Evolutionary conservation across 1,140 invertebrate species (phyloP).

Genomic region (Prorops nasuta): DNA sequence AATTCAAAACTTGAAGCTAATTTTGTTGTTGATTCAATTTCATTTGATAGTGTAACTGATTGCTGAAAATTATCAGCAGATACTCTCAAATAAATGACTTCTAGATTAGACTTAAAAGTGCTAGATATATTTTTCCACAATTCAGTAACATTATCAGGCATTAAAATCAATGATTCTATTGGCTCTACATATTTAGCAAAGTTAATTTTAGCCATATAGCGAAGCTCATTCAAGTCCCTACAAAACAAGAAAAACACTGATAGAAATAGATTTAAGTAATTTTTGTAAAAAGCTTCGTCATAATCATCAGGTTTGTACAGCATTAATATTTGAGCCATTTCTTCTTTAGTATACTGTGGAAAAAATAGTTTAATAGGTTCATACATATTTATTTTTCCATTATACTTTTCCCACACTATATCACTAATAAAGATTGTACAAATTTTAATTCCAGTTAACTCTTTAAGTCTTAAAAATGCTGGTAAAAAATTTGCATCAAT

Average conservation of each 20-base stretch:
- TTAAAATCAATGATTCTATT: conserved; percentile 60
- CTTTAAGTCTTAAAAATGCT: conserved; percentile 69
- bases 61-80: conserved; percentile 35
- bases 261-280: conserved; percentile 77
- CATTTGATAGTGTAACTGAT: conserved; percentile 28
- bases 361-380: conserved; percentile 77
- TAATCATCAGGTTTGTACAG: conserved; percentile 46
- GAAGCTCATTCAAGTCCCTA: conserved; percentile 77
- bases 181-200: conserved; percentile 77
- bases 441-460: conserved; percentile 70
- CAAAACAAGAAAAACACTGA: conserved; percentile 79
- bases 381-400: conserved; percentile 65
- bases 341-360: conserved; percentile 78
- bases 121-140: conserved; percentile 79
- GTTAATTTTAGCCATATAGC: conserved; percentile 68
- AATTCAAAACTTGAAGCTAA: conserved; percentile 74
- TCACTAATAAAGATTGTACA: conserved; percentile 77
- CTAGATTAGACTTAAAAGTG: conserved; percentile 70
- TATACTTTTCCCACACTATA: conserved; percentile 78
- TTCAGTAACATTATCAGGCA: conserved; percentile 63
- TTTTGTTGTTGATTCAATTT: conserved; percentile 57
- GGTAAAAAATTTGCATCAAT: conserved; percentile 72
- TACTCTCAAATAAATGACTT: conserved; percentile 76
- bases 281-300: conserved; percentile 63
- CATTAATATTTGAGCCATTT: conserved; percentile 72